Conservation (phyloP, 1,140 invertebrate genomes). For the Nymphalis io region DNA sequence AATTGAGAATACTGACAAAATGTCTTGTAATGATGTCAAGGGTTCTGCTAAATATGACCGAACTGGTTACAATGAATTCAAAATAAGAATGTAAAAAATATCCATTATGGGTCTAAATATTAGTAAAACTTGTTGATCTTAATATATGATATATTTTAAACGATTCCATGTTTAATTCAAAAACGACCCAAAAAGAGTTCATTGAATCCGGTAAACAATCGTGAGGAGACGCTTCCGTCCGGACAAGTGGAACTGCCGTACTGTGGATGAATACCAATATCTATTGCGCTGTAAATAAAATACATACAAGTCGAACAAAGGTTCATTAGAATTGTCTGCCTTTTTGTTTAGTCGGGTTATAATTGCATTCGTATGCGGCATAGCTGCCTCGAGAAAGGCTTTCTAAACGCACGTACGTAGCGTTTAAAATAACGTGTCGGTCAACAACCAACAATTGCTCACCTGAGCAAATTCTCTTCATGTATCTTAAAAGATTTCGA, state of each 20-base stretch:
- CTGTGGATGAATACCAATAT: conserved; percentile 60
- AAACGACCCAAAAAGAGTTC: conserved; percentile 57
- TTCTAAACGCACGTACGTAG: conserved; percentile 56
- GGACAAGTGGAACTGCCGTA: conserved; percentile 50
- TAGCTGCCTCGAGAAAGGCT: conserved; percentile 46
- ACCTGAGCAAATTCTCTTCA: background rate
- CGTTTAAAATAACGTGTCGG: conserved; percentile 15
- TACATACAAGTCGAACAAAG: conserved; percentile 31
- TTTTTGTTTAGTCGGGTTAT: conserved; percentile 47
- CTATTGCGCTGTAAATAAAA: conserved; percentile 40
- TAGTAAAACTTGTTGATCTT: conserved; percentile 25
- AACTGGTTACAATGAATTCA: too few relatives aligned
- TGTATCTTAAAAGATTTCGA: too few relatives aligned
- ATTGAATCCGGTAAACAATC: conserved; percentile 69
- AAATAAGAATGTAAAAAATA: too few relatives aligned
- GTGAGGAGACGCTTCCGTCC: conserved; percentile 55
- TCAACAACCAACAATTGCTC: background rate
- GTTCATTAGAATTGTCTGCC: background rate
- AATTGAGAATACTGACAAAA: too few relatives aligned
- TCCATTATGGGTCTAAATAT: background rate
- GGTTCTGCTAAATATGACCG: too few relatives aligned
- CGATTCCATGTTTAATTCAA: conserved; percentile 10
- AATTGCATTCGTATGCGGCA: conserved; percentile 52
- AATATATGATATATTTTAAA: conserved; percentile 36
- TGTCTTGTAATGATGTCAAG: too few relatives aligned